phyloP scores from a whole-genome alignment of 2,113 vertebrate genomes.

The Pelodiscus sinensis region DNA sequence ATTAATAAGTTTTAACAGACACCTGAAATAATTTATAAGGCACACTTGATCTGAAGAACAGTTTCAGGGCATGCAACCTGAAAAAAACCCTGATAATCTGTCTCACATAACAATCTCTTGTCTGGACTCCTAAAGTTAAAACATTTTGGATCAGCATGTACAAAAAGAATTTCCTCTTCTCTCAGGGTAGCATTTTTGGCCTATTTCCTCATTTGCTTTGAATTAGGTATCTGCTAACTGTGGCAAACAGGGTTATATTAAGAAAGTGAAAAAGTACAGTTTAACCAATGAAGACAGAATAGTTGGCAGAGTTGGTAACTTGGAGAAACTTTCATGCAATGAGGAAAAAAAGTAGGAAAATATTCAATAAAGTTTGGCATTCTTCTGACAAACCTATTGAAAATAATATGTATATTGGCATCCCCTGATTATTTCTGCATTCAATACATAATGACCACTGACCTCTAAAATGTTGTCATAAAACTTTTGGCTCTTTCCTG shows the following conservation, averaged over 20 bases:
- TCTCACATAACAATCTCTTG: not conserved
- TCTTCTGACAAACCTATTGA: not conserved
- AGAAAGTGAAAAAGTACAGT: not conserved
- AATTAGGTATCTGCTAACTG: not conserved
- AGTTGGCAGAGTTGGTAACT: not conserved
- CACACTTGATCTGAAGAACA: not conserved
- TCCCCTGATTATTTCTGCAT: not conserved
- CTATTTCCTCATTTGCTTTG: not conserved
- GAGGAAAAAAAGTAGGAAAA: not conserved
- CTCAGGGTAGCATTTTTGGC: not conserved
- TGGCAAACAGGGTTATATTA: not conserved
- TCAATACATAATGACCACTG: not conserved
- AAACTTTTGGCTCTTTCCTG: not conserved
- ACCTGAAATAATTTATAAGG: not conserved
- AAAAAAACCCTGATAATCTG: not conserved
- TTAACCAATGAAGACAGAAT: not conserved
- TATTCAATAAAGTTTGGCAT: not conserved
- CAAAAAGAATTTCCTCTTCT: not conserved
- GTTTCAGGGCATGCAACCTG: not conserved
- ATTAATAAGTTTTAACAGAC: not conserved
- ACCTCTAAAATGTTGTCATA: not conserved
- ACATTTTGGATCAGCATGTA: not conserved
- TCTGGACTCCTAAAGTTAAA: not conserved
- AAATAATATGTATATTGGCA: not conserved
- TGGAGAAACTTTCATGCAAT: not conserved